Evolutionary conservation across 2,113 vertebrate species (phyloP).

Genomic region (Erpornis zantholeuca): DNA sequence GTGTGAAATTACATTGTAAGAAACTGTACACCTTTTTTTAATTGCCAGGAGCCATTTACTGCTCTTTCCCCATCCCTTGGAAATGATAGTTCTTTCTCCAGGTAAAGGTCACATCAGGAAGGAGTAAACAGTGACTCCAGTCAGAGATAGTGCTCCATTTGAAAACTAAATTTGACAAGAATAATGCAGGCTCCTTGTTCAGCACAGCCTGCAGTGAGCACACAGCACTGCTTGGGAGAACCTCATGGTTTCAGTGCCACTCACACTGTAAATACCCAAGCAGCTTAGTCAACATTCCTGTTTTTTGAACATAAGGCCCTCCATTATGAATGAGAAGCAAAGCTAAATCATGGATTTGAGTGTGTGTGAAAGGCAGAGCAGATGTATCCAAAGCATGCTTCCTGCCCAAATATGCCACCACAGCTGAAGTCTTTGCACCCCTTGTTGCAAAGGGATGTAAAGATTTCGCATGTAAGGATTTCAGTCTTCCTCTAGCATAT

Average conservation of each 20-base stretch:
- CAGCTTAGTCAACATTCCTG: neutral
- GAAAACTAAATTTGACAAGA: neutral
- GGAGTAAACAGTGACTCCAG: neutral
- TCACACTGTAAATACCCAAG: neutral
- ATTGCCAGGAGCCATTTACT: neutral
- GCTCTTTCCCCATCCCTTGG: neutral
- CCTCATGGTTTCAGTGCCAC: neutral
- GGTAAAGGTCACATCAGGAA: neutral
- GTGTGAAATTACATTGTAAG: neutral
- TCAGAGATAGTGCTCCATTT: neutral
- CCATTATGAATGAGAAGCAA: neutral
- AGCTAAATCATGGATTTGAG: neutral
- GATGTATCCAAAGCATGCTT: neutral
- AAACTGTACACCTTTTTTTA: neutral
- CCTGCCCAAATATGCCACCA: neutral
- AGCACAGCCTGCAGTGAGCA: neutral
- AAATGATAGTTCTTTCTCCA: neutral
- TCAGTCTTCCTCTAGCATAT: neutral
- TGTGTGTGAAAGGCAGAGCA: neutral
- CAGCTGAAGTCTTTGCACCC: neutral
- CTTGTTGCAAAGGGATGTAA: neutral
- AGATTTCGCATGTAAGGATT: no score
- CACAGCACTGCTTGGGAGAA: neutral
- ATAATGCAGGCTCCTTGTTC: neutral
- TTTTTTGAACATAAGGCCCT: neutral